phyloP scores from a whole-genome alignment of 2,888 invertebrate species.

The Netelia virgata region DNA sequence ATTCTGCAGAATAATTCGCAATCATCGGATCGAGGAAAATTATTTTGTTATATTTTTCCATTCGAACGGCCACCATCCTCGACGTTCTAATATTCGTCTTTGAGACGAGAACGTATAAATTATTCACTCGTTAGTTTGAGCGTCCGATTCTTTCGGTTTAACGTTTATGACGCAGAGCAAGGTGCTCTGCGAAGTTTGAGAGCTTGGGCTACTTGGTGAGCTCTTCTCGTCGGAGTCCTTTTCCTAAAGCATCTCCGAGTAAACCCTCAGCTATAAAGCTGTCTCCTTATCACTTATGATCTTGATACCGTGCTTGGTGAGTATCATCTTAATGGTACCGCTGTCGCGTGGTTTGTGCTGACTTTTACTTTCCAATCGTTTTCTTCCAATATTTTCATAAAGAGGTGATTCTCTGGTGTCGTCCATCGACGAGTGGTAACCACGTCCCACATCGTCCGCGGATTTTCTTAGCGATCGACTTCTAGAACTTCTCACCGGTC shows the following conservation, averaged over 20 bases:
- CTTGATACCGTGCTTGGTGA: slow-evolving; percentile 92
- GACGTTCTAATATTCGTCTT: slow-evolving; percentile 15
- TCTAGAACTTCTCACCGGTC: slow-evolving; percentile 72
- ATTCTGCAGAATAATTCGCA: neutral
- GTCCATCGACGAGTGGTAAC: slow-evolving; percentile 77
- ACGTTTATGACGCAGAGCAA: slow-evolving; percentile 63
- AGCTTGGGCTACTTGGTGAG: slow-evolving; percentile 44
- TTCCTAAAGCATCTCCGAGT: slow-evolving; percentile 72
- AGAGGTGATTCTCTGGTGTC: slow-evolving; percentile 76
- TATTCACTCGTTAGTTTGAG: slow-evolving; percentile 21
- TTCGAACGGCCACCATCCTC: neutral
- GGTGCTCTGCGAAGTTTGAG: slow-evolving; percentile 49
- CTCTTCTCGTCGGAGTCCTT: slow-evolving; percentile 63
- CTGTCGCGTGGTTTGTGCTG: slow-evolving; percentile 76
- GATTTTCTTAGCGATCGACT: slow-evolving; percentile 79
- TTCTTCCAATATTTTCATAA: slow-evolving; percentile 72
- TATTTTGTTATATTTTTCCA: slow-evolving; percentile 14
- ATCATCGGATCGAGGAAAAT: slow-evolving; percentile 4
- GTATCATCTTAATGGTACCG: slow-evolving; percentile 90
- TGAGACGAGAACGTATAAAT: slow-evolving; percentile 17
- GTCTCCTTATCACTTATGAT: slow-evolving; percentile 93
- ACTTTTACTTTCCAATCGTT: slow-evolving; percentile 57
- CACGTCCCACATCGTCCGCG: slow-evolving; percentile 78
- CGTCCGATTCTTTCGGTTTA: slow-evolving; percentile 51
- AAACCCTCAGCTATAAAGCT: slow-evolving; percentile 82